Evolutionary conservation across 2,797 vertebrate species (phyloP), one percentile per base, ranked within the genome.

Genomic region (Eidolon dupreanum): DNA sequence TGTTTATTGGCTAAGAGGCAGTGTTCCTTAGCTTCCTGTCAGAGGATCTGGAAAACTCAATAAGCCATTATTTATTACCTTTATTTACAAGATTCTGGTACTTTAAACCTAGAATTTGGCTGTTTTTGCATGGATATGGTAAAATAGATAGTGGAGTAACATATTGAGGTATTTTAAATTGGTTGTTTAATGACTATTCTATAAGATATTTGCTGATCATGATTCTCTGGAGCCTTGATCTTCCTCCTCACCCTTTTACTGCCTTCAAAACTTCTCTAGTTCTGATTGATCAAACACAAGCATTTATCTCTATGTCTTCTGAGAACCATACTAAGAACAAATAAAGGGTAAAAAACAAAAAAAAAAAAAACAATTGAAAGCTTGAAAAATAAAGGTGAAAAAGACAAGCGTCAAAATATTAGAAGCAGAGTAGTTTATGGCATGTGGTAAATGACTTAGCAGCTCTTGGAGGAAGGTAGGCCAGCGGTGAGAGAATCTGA

Each of bases 1-100:
- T 84, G 90, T 96, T 97, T 97, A 83, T 82, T 53, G 31, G 41
- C 19, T 70, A 70, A 90, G 79, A 68, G 71, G 31, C 0, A 31
- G 51, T 92, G 91, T 92, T 97, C 12, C 82, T 78, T 88, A 28
- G 36, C 57, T 68, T 22, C 59, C 28, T 96, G 65, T 90, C 11
- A 6, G 53, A 95, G 63, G 33, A 55, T 96, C 49, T 88, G 36
- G 31, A 74, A 83, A 84, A 36, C 41, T 74, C 49, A 71, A 68
- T 19, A 89, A 97, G 46, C 1, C 24, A 71, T 95, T 96, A 96
- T 70, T 95, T 95, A 95, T 95, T 61, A 84, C 55, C n/a, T 93
- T 89, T 31, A 93, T 63, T 95, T 75, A 51, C 46, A 96, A 93
- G 73, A 86, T 74, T 82, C 53, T 93, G 68, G 65, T 43, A 83